Percentiles rank a stretch among this genome's conserved stretches.
These are phyloP conservation scores for Apodemia mormo DNA, from an alignment of 2,888 invertebrate species.

Conservation along the genomic window DNA sequence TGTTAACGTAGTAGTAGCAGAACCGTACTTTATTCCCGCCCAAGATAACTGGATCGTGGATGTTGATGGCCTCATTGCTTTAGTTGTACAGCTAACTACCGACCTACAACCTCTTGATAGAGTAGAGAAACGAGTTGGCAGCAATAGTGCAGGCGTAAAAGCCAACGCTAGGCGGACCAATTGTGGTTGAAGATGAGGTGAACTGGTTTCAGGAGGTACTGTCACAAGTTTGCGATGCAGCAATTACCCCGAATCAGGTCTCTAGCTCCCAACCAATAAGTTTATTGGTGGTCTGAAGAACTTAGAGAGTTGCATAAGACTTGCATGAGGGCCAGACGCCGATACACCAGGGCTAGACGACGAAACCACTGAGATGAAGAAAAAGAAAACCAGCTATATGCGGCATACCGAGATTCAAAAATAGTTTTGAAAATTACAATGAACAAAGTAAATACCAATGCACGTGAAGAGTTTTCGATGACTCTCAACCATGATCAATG, in stretches of 20 bases:
- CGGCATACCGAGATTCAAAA: neutral
- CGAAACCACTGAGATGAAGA: neutral
- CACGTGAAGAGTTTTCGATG: neutral
- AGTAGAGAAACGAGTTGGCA: neutral
- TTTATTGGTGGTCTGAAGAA: neutral
- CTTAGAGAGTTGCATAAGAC: neutral
- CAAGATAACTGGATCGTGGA: neutral
- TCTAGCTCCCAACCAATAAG: neutral
- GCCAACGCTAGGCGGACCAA: neutral
- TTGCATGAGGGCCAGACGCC: neutral
- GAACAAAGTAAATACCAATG: neutral
- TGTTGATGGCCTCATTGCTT: neutral
- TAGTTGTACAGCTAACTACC: neutral
- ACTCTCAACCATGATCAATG: slow-evolving; percentile 22
- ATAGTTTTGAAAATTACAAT: neutral
- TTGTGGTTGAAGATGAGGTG: neutral
- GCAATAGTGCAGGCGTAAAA: neutral
- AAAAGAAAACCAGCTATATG: neutral
- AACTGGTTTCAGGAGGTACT: neutral
- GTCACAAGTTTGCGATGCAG: neutral
- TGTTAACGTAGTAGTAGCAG: neutral
- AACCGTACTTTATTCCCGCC: neutral
- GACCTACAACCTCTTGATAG: neutral
- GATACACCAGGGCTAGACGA: neutral
- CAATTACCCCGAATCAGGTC: neutral